Conservation (phyloP, 1,140 invertebrate species). For the Neodiprion virginianus region DNA sequence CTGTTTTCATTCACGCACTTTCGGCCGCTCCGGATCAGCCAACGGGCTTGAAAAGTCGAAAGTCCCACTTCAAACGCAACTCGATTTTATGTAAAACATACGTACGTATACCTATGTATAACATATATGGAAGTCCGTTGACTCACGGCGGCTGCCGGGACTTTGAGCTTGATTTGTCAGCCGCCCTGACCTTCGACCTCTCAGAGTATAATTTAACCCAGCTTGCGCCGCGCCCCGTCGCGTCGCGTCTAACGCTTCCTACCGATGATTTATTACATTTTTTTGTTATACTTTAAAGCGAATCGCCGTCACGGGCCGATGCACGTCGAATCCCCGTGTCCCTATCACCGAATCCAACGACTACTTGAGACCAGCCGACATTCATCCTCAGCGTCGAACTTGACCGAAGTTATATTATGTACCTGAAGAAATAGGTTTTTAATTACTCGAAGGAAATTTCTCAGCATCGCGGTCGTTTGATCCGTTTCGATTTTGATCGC, state of each 20-base stretch:
- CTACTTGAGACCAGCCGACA: no score
- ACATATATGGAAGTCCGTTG: no score
- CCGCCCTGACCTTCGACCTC: background rate
- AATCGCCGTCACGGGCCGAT: background rate
- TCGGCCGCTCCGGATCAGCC: background rate
- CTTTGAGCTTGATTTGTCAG: constrained; percentile 7
- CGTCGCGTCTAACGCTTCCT: background rate
- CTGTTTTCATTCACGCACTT: background rate
- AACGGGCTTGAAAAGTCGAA: no score
- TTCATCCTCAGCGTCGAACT: no score
- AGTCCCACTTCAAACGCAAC: no score
- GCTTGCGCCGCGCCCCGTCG: background rate
- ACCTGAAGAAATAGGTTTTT: no score
- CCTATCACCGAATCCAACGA: no score
- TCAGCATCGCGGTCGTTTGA: no score
- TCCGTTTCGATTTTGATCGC: no score
- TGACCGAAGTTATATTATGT: no score
- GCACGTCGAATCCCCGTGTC: background rate
- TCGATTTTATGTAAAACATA: background rate
- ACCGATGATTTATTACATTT: background rate
- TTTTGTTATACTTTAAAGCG: background rate
- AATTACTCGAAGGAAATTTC: no score
- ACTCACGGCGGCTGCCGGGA: background rate
- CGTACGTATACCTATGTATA: background rate
- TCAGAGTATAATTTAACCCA: background rate